Evolutionary conservation across 2,888 invertebrate species (phyloP).

Genomic region (Keiferia lycopersicella): DNA sequence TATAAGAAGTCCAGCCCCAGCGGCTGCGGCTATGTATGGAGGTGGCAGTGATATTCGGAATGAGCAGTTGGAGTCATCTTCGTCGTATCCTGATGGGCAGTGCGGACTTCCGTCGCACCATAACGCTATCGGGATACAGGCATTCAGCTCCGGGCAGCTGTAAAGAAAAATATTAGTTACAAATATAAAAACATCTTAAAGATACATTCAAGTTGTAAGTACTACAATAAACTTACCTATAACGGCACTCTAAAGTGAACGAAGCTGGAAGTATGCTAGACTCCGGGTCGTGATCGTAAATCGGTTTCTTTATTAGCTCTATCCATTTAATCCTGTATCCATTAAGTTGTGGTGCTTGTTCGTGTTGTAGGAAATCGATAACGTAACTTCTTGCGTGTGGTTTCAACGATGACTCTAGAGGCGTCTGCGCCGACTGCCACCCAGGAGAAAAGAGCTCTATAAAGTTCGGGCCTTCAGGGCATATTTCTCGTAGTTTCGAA

Average conservation of each 20-base stretch:
- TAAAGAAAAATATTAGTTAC: slow-evolving; percentile 41
- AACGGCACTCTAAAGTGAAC: slow-evolving; percentile 83
- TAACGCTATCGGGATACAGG: slow-evolving; percentile 88
- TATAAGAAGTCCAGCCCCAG: slow-evolving; percentile 83
- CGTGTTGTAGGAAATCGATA: slow-evolving; percentile 87
- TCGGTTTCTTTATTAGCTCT: slow-evolving; percentile 86
- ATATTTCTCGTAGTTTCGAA: slow-evolving; percentile 83
- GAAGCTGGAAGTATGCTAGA: slow-evolving; percentile 77
- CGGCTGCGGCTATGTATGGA: slow-evolving; percentile 84
- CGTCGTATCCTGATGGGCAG: slow-evolving; percentile 91
- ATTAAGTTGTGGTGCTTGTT: slow-evolving; percentile 76
- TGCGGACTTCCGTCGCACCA: slow-evolving; percentile 91
- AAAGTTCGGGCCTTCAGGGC: slow-evolving; percentile 79
- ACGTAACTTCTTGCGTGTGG: slow-evolving; percentile 86
- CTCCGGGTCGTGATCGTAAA: slow-evolving; percentile 72
- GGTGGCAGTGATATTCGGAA: slow-evolving; percentile 85
- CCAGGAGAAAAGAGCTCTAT: slow-evolving; percentile 88
- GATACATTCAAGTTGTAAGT: background rate
- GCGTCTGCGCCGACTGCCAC: slow-evolving; percentile 79
- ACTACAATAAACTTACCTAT: slow-evolving; percentile 78
- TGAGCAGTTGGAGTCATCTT: slow-evolving; percentile 88
- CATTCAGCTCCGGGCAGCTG: slow-evolving; percentile 90
- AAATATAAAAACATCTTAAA: background rate
- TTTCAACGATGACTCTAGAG: slow-evolving; percentile 70
- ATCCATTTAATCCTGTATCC: slow-evolving; percentile 86